A percentile compares a stretch with the other conserved stretches of the same genome.
Evolutionary conservation across 2,113 vertebrate species (phyloP).

Genomic region (Trachemys scripta): DNA sequence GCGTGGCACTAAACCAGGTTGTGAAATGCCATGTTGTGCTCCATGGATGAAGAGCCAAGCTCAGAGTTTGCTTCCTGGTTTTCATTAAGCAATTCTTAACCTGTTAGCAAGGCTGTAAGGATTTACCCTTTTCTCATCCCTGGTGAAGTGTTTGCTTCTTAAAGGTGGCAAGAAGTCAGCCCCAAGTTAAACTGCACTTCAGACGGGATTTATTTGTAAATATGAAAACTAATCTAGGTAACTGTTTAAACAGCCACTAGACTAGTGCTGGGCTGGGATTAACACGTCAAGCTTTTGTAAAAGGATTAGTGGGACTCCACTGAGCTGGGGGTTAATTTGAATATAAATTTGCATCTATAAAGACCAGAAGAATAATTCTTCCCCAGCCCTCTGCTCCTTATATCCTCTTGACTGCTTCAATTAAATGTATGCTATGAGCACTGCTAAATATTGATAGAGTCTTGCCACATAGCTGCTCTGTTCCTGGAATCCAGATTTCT

Average conservation of each 20-base stretch:
- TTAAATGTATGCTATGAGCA: not conserved
- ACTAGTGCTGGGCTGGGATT: slow-evolving; percentile 54
- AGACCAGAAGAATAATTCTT: not conserved
- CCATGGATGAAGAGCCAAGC: not conserved
- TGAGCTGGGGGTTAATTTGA: slow-evolving; percentile 16
- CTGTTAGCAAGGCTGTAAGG: too few relatives aligned
- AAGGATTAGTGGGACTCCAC: slow-evolving; percentile 45
- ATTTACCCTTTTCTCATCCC: not conserved
- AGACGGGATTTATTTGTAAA: slow-evolving; percentile 61
- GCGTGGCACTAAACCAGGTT: not conserved
- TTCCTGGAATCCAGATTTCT: not conserved
- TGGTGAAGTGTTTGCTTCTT: not conserved
- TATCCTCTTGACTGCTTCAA: accelerated
- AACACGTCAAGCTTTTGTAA: slow-evolving; percentile 53
- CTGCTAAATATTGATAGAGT: not conserved
- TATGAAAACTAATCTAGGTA: slow-evolving; percentile 50
- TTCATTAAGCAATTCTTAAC: not conserved
- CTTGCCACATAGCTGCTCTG: not conserved
- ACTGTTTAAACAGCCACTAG: slow-evolving; percentile 56
- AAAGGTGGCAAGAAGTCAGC: not conserved
- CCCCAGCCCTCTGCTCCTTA: not conserved
- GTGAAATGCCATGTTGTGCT: not conserved
- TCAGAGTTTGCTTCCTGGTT: not conserved
- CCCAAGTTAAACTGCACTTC: not conserved
- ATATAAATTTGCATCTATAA: slow-evolving; percentile 36